Conservation (phyloP, 2,797 vertebrate species). For the Myotis daubentonii region DNA sequence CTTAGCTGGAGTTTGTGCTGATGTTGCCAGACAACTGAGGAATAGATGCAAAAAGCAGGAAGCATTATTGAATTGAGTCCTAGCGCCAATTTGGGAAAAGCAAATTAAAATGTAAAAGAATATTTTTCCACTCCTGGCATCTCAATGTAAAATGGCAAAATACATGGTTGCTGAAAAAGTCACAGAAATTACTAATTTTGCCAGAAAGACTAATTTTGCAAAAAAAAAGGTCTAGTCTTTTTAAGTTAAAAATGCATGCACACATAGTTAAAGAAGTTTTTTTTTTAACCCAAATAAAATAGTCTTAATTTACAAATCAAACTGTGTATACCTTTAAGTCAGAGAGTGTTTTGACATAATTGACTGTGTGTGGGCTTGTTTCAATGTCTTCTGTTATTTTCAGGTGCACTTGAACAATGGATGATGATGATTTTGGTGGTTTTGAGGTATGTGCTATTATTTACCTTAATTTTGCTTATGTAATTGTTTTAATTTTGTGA, state of each 20-base stretch:
- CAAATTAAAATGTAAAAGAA: conserved; percentile 84
- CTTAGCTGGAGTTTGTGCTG: conserved; percentile 82
- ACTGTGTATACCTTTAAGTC: background rate
- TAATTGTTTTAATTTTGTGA: conserved; percentile 15
- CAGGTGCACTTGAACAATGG: conserved; percentile 84
- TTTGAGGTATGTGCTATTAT: conserved; percentile 86
- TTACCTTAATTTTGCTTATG: background rate
- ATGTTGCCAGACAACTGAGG: conserved; percentile 84
- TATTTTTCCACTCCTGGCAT: conserved; percentile 79
- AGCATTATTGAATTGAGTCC: conserved; percentile 84
- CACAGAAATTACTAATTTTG: conserved; percentile 65
- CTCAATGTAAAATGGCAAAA: conserved; percentile 65
- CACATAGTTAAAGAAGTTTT: background rate
- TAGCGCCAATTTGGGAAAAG: conserved; percentile 83
- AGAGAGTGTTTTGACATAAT: background rate
- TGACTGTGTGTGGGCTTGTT: conserved; percentile 7
- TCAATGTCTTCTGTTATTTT: conserved; percentile 72
- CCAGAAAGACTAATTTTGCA: conserved; percentile 59
- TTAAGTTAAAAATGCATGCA: conserved; percentile 41
- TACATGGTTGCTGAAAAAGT: conserved; percentile 66
- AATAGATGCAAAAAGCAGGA: conserved; percentile 85
- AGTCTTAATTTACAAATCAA: conserved; percentile 25
- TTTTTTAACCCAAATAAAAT: background rate
- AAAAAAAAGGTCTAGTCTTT: background rate
- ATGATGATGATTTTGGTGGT: conserved; percentile 90